Base-by-base conservation (phyloP, 2,797 vertebrate genomes). In the Bradypus variegatus region DNA sequence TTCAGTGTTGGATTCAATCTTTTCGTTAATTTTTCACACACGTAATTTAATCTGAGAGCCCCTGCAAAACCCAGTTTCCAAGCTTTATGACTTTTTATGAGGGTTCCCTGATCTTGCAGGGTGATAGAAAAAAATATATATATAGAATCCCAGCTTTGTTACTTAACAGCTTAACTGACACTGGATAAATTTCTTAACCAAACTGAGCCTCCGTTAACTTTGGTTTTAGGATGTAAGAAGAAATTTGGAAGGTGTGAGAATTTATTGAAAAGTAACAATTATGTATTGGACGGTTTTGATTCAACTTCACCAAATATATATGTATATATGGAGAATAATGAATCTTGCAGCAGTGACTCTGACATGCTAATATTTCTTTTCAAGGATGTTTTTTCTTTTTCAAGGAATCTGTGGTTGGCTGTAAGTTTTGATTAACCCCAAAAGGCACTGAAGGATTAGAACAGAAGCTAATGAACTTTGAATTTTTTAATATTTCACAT, bases 201-300 rank as follows among this genome's bases (percentile, higher is more conserved):
- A 69, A 14, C 8, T 62, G 12, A 70, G 11, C 45, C 53, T 70
- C 53, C 23, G 27, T 72, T 62, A 65, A 83, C 45, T 82, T 89
- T 65, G n/a, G 25, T 36, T 86, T 64, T 58, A 88, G 72, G 45
- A 79, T 23, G 23, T 41, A 29, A 80, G 65, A 86, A 50, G 83
- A 36, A 48, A 31, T 86, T 53, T 64, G 38, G 33, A 70, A 79
- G 70, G 53, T 76, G 23, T 67, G 36, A 91, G 69, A 91, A 83
- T 81, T 88, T 62, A 81, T 62, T 92, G 70, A 82, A 80, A 78
- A 86, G 7, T 38, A 62, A 92, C 41, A 73, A 75, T 70, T 86
- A 27, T 82, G 45, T 45, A 58, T 73, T 36, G 64, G 70, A 38
- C 19, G 33, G 50, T 92, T 67, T 85, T 64, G 62, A 65, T 85